These are phyloP conservation scores for Chrysomela aeneicollis DNA, from an alignment of 2,888 invertebrate species.

Conservation along the genomic window DNA sequence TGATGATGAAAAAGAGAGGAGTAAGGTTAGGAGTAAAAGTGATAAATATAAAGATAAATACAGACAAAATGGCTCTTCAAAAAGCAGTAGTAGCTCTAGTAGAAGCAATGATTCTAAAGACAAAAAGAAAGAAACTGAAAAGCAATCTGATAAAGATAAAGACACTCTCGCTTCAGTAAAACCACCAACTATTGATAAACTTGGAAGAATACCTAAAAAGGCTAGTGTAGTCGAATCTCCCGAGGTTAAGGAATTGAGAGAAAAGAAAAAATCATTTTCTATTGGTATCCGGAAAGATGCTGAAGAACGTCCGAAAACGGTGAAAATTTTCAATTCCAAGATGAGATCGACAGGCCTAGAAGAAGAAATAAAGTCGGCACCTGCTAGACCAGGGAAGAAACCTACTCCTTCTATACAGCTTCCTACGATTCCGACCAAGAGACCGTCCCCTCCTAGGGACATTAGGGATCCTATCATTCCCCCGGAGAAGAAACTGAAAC, in stretches of 20 bases:
- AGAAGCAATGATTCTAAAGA: conserved; percentile 26
- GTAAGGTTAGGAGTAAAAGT: conserved; percentile 51
- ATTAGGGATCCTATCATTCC: conserved; percentile 58
- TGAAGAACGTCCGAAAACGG: conserved; percentile 83
- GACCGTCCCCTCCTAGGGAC: conserved; percentile 58
- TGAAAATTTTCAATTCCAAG: conserved; percentile 90
- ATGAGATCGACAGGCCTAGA: conserved; percentile 91
- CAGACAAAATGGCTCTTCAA: conserved; percentile 22
- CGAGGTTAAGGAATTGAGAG: conserved; percentile 59
- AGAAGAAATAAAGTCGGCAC: conserved; percentile 87
- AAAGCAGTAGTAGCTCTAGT: conserved; percentile 31
- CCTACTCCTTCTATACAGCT: conserved; percentile 63
- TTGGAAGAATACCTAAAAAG: conserved; percentile 83
- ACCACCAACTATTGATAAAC: conserved; percentile 74
- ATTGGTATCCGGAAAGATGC: conserved; percentile 79
- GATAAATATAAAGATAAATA: conserved; percentile 47
- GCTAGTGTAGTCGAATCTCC: conserved; percentile 55
- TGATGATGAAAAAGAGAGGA: conserved; percentile 39
- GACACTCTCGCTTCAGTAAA: conserved; percentile 72
- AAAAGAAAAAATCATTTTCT: conserved; percentile 75
- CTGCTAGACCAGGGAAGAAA: conserved; percentile 73
- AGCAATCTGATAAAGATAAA: conserved; percentile 73
- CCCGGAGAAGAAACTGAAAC: conserved; percentile 82
- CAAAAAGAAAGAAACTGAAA: conserved; percentile 60
- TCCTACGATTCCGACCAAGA: conserved; percentile 55